Evolutionary conservation across 1,140 invertebrate species (phyloP).

Genomic region (Armadillidium nasatum): DNA sequence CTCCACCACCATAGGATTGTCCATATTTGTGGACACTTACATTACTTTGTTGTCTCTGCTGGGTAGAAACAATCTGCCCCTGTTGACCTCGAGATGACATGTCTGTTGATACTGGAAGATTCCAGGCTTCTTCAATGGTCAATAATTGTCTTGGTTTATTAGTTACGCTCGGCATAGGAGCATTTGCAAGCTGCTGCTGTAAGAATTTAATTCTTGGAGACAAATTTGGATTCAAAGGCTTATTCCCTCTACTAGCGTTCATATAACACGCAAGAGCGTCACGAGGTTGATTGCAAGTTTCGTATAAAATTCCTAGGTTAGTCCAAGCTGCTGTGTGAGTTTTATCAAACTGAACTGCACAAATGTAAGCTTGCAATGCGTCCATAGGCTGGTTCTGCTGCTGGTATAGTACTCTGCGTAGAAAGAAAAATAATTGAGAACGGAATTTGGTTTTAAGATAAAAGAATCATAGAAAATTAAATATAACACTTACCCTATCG

Average conservation of each 20-base stretch:
- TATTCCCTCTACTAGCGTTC: conserved; percentile 64
- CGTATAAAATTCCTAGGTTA: conserved; percentile 92
- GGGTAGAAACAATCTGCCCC: not conserved
- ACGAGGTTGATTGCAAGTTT: conserved; percentile 88
- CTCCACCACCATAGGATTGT: conserved; percentile 24
- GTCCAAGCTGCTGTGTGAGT: conserved; percentile 96
- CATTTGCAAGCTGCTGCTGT: conserved; percentile 78
- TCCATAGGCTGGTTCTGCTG: conserved; percentile 99
- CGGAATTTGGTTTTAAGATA: no score
- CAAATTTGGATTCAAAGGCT: conserved; percentile 63
- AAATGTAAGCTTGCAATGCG: conserved; percentile 96
- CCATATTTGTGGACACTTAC: conserved; percentile 41
- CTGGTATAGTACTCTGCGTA: conserved; percentile 87
- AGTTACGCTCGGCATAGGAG: conserved; percentile 55
- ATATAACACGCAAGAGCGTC: conserved; percentile 97
- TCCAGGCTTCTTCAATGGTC: conserved; percentile 98
- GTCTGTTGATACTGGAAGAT: conserved; percentile 93
- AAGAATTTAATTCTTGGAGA: conserved; percentile 83
- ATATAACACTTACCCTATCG: conserved; percentile 83
- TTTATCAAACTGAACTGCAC: conserved; percentile 97
- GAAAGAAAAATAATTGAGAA: no score
- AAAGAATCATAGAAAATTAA: no score
- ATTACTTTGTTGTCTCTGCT: conserved; percentile 29
- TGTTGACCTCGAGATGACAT: conserved; percentile 59
- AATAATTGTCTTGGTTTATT: conserved; percentile 77